Evolutionary conservation across 2,888 invertebrate genomes (phyloP).

Genomic region (Machimus rusticus): DNA sequence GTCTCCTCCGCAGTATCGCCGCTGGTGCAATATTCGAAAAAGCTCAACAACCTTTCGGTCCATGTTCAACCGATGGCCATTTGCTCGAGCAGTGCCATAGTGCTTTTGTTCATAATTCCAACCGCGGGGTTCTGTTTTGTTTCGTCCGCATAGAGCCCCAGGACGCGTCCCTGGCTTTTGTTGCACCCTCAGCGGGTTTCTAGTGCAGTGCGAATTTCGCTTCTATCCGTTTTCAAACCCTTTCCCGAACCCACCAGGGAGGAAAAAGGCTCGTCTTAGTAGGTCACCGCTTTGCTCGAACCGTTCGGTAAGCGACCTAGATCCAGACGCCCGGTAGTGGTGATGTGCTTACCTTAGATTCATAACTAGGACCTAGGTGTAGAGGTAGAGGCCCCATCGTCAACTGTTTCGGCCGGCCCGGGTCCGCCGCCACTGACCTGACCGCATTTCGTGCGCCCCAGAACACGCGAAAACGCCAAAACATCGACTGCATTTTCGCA

Average conservation of each 20-base stretch:
- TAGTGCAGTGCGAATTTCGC: neutral
- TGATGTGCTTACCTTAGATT: neutral
- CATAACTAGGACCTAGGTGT: neutral
- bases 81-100: neutral
- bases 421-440: neutral
- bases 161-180: neutral
- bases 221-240: neutral
- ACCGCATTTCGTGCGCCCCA: neutral
- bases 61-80: neutral
- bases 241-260: neutral
- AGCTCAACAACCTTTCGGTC: neutral
- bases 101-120: neutral
- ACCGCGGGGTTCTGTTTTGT: neutral
- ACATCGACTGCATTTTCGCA: neutral
- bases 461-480: neutral
- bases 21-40: neutral
- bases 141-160: neutral
- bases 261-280: neutral
- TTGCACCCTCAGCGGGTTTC: neutral
- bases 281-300: neutral
- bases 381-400: neutral
- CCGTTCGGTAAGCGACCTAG: neutral
- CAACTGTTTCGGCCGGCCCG: neutral
- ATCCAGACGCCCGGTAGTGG: neutral
- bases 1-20: neutral